Base-by-base conservation (phyloP, 1,140 invertebrate species). In the Lithobius niger region DNA sequence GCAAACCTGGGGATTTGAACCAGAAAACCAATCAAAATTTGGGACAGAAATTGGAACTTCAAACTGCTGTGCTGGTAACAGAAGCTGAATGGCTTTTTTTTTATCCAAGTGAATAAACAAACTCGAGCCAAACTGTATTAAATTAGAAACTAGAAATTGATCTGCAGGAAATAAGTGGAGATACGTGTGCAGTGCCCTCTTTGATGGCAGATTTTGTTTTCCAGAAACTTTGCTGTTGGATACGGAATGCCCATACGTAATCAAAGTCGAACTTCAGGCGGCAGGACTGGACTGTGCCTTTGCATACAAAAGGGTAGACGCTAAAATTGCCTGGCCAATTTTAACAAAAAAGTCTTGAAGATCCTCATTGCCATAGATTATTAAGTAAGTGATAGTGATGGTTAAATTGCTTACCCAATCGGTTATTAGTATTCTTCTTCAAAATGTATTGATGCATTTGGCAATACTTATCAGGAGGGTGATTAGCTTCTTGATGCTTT, bases 311-410 rank as follows among this genome's bases (percentile, higher is more conserved):
- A 76, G 92, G 45, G 88, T 88, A 64, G 92, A 94, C 66, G 91
- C 91, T 16, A 95, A 95, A 75, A 96, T 97, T 62, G 91, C 92
- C 45, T 97, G 92, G 92, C 92, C 93, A 45, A 13, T 52, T 36
- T 36, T n/a, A n/a, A 6, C n/a, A 6, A 36, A 36, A n/a, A 36
- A 36, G 31, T 10, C 31, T 10, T 36, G n/a, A 36, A n/a, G n/a
- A n/a, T n/a, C n/a, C n/a, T n/a, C n/a, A n/a, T n/a, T n/a, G n/a
- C n/a, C n/a, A n/a, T n/a, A n/a, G n/a, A n/a, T n/a, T n/a, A n/a
- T n/a, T n/a, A n/a, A n/a, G n/a, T n/a, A n/a, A n/a, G n/a, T n/a
- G n/a, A n/a, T n/a, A n/a, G n/a, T n/a, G n/a, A n/a, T n/a, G n/a
- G n/a, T n/a, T n/a, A n/a, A n/a, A n/a, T n/a, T n/a, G n/a, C n/a